Conservation (phyloP, 2,888 invertebrate species). For the Chouioia cunea region DNA sequence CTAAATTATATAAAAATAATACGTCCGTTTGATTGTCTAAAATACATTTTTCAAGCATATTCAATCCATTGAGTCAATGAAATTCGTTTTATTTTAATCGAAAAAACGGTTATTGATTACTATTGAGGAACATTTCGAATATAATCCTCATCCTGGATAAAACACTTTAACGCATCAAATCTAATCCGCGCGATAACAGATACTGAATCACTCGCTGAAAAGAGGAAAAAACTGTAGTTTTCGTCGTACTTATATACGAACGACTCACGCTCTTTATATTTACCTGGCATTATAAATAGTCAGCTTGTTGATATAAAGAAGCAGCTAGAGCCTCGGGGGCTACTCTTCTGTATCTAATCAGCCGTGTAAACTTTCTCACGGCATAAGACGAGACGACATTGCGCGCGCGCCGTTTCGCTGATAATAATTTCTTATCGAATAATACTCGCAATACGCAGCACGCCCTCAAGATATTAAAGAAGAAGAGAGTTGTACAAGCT, state of each 20-base stretch:
- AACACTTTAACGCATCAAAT: background rate
- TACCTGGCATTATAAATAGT: slow-evolving; percentile 33
- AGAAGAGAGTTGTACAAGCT: background rate
- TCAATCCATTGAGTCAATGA: no score
- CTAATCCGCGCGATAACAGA: no score
- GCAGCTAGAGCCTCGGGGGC: background rate
- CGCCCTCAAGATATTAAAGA: background rate
- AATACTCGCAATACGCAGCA: background rate
- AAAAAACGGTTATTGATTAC: no score
- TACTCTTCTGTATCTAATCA: slow-evolving; percentile 42
- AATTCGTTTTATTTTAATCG: no score
- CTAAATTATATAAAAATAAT: no score
- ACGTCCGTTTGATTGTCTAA: no score
- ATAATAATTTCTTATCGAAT: slow-evolving; percentile 38
- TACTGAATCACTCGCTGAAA: no score
- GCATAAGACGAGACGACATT: slow-evolving; percentile 35
- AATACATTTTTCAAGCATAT: no score
- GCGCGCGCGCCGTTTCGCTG: slow-evolving; percentile 15
- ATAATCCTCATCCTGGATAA: background rate
- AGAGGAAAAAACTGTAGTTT: no score
- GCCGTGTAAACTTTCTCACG: slow-evolving; percentile 49
- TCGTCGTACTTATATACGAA: no score
- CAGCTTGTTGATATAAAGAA: slow-evolving; percentile 1
- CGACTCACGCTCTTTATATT: slow-evolving; percentile 4
- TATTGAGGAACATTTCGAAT: no score